Percentiles rank a stretch among this genome's conserved stretches.
Evolutionary conservation across 37 sponge, comb jelly and placozoan genomes (phyloP).

Genomic region (Aplysina aerophoba): DNA sequence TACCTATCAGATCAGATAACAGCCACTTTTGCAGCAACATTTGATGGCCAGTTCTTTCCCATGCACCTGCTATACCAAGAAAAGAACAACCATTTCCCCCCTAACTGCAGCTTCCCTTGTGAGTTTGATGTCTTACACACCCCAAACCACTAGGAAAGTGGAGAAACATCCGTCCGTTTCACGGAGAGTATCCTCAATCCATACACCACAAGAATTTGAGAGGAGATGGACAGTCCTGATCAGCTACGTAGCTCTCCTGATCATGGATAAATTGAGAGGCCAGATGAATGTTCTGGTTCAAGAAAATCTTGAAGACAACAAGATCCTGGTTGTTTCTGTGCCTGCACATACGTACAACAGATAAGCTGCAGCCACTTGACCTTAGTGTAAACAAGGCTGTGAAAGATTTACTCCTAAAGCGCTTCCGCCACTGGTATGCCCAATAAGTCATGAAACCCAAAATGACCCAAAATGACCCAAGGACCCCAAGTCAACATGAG

Average conservation of each 20-base stretch:
- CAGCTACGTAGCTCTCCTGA: constrained; percentile 7
- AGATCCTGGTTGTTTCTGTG: constrained; percentile 19
- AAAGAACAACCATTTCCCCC: constrained; percentile 29
- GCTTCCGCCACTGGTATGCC: neutral
- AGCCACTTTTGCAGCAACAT: constrained; percentile 48
- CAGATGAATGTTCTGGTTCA: neutral
- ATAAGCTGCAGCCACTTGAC: constrained; percentile 2
- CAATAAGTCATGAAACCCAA: neutral
- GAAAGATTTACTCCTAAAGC: neutral
- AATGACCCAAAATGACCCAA: neutral
- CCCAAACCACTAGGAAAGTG: neutral
- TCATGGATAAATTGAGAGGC: constrained; percentile 7
- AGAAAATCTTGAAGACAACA: neutral
- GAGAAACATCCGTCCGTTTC: neutral
- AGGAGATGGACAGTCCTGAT: constrained; percentile 12
- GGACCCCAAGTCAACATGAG: constrained; percentile 7
- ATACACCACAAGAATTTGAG: neutral
- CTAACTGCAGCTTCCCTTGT: constrained; percentile 6
- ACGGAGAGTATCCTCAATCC: constrained; percentile 3
- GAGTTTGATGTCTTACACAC: constrained; percentile 23
- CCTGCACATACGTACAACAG: constrained; percentile 4
- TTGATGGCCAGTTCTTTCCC: constrained; percentile 31
- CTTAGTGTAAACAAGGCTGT: neutral
- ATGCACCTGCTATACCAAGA: constrained; percentile 47
- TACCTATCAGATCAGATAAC: constrained; percentile 29